Conservation (phyloP, 2,888 invertebrate genomes). For the Andrena chrysosceles region DNA sequence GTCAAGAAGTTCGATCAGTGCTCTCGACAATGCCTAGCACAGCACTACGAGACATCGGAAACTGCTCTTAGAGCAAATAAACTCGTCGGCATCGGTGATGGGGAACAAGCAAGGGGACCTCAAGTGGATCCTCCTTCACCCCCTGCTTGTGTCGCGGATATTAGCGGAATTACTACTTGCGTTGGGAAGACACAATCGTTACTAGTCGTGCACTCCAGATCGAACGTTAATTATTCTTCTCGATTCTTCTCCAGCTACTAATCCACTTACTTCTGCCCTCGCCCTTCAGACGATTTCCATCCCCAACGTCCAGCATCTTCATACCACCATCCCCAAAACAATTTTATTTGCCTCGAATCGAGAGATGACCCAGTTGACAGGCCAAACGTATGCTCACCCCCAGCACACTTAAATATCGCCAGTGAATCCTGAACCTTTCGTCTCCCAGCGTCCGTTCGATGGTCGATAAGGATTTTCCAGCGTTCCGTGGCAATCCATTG, state of each 20-base stretch:
- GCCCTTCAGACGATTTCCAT: no score
- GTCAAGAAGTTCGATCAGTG: conserved; percentile 18
- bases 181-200: conserved; percentile 18
- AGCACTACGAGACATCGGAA: conserved; percentile 8
- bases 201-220: no score
- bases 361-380: no score
- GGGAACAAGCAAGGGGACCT: conserved; percentile 8
- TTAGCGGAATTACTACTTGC: conserved; percentile 47
- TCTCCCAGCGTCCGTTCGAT: not conserved
- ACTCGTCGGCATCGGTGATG: conserved; percentile 20
- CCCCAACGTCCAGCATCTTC: no score
- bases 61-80: conserved; percentile 29
- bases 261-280: no score
- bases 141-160: conserved; percentile 22
- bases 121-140: conserved; percentile 17
- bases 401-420: not conserved
- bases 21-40: conserved; percentile 20
- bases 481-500: conserved; percentile 51
- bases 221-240: no score
- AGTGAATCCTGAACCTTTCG: not conserved
- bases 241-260: no score
- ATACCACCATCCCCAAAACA: no score
- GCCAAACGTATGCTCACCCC: no score
- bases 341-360: no score
- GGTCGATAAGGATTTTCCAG: conserved; percentile 40